Evolutionary conservation across 2,113 vertebrate genomes (phyloP).

Genomic region (Oreotrochilus melanogaster): DNA sequence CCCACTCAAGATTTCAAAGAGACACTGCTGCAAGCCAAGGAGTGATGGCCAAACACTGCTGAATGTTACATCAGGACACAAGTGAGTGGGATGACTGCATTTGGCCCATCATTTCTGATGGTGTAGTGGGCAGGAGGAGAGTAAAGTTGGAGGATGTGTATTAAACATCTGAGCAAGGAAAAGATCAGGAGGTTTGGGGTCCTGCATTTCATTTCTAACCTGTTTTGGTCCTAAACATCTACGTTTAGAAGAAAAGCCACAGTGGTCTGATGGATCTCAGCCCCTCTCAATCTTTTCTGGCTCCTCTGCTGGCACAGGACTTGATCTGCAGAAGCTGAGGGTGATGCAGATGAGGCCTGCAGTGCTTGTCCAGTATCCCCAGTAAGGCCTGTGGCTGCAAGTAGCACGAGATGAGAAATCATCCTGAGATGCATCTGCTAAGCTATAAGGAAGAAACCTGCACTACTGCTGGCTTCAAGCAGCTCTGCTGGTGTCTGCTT

Average conservation of each 20-base stretch:
- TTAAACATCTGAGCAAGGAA: not conserved
- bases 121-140: not conserved
- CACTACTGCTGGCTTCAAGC: conserved; percentile 16
- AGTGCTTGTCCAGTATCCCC: not conserved
- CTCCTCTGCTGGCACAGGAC: not conserved
- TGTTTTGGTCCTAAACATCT: not conserved
- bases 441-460: conserved; percentile 15
- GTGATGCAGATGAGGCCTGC: conserved; percentile 4
- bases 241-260: not conserved
- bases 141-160: not conserved
- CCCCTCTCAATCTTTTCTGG: not conserved
- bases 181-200: not conserved
- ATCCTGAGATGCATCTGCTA: not conserved
- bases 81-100: not conserved
- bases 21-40: not conserved
- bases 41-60: not conserved
- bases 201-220: not conserved
- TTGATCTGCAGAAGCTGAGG: not conserved
- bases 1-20: not conserved
- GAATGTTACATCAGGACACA: not conserved
- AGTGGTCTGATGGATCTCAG: not conserved
- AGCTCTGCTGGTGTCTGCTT: not conserved
- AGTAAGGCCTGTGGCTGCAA: not conserved
- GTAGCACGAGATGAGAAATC: not conserved
- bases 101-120: not conserved